Evolutionary conservation across 2,797 vertebrate genomes (phyloP).

Genomic region (Myripristis jacobus): DNA sequence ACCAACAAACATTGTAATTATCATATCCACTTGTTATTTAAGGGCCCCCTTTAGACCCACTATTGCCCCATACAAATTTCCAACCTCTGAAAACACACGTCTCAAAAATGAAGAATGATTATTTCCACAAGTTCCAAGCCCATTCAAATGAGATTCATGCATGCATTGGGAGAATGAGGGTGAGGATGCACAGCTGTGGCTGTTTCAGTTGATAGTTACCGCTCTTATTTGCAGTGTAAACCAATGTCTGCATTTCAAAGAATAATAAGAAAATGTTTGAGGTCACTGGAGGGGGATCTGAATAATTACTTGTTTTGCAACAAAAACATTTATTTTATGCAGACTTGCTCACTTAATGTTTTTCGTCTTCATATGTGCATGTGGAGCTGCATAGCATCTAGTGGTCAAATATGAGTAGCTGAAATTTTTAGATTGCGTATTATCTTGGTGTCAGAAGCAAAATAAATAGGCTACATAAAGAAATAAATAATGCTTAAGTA

Average conservation of each 20-base stretch:
- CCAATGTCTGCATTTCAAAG: background rate
- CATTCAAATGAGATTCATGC: background rate
- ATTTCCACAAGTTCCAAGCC: background rate
- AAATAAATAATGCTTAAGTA: background rate
- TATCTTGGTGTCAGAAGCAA: background rate
- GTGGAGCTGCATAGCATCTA: background rate
- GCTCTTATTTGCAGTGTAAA: slow-evolving; percentile 18
- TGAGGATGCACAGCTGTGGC: slow-evolving; percentile 9
- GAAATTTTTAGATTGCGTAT: background rate
- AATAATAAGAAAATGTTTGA: slow-evolving; percentile 14
- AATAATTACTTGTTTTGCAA: slow-evolving; percentile 31
- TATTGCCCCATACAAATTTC: background rate
- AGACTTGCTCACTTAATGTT: slow-evolving; percentile 26
- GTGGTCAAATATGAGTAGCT: no score
- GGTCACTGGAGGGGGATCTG: slow-evolving; percentile 23
- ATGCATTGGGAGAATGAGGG: background rate
- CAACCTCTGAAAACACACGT: background rate
- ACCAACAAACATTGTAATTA: background rate
- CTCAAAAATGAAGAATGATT: background rate
- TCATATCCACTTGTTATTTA: background rate
- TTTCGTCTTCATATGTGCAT: background rate
- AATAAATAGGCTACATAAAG: background rate
- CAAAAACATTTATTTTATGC: background rate
- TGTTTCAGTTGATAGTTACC: background rate
- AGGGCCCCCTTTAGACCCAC: background rate